A percentile compares a stretch with the other conserved stretches of the same genome.
Conservation (phyloP, 2,888 invertebrate genomes). For the Drosophila niveifrons region DNA sequence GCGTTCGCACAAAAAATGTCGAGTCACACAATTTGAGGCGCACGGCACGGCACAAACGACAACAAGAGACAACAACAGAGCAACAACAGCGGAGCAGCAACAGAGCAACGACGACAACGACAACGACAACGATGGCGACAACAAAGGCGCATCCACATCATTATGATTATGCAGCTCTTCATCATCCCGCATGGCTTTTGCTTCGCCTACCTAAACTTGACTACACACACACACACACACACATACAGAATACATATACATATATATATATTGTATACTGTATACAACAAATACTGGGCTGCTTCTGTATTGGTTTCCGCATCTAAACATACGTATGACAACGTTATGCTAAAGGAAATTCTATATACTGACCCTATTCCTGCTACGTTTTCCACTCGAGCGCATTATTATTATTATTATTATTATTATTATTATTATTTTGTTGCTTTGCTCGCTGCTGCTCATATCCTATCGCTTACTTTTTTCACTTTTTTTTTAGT, state of each 20-base stretch:
- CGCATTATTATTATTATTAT: slow-evolving; percentile 67
- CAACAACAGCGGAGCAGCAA: neutral
- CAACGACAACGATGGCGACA: slow-evolving; percentile 19
- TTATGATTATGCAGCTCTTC: slow-evolving; percentile 62
- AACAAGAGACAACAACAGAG: slow-evolving; percentile 24
- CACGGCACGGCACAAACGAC: slow-evolving; percentile 25
- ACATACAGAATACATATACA: no score
- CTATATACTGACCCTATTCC: slow-evolving; percentile 52
- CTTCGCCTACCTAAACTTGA: neutral
- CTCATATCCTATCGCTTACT: slow-evolving; percentile 12
- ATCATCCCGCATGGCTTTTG: slow-evolving; percentile 30
- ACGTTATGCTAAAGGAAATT: slow-evolving; percentile 35
- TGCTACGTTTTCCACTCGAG: slow-evolving; percentile 71
- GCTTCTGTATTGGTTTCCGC: neutral
- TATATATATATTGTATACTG: no score
- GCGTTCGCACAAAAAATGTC: slow-evolving; percentile 35
- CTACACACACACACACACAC: neutral
- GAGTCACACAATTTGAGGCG: slow-evolving; percentile 50
- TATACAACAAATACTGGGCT: no score
- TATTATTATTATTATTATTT: slow-evolving; percentile 26
- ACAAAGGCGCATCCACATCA: slow-evolving; percentile 58
- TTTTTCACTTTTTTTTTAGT: neutral
- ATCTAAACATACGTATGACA: slow-evolving; percentile 24
- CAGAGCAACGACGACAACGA: slow-evolving; percentile 6
- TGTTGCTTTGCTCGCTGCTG: slow-evolving; percentile 10